Evolutionary conservation across 1,140 invertebrate species (phyloP).

Genomic region (Ceratina japonica): DNA sequence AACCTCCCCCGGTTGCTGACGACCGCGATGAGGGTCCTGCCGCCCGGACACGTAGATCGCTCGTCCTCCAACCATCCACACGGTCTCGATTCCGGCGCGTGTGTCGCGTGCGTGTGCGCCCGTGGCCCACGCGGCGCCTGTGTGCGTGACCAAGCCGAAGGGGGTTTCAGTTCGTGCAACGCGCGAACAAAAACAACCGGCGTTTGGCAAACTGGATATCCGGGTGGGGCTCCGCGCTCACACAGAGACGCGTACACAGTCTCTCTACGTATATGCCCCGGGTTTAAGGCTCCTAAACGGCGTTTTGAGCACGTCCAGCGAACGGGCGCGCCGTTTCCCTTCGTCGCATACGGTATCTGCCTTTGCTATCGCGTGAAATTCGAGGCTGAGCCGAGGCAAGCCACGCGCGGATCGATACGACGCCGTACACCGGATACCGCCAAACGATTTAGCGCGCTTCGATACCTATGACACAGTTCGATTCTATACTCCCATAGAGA

Average conservation of each 20-base stretch:
- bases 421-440: neutral
- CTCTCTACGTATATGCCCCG: neutral
- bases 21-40: constrained; percentile 63
- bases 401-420: constrained; percentile 30
- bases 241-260: too few relatives aligned
- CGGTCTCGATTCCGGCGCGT: neutral
- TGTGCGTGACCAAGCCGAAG: constrained; percentile 35
- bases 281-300: constrained; percentile 59
- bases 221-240: constrained; percentile 41
- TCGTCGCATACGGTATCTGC: constrained; percentile 25
- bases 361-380: constrained; percentile 44
- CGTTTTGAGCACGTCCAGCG: constrained; percentile 55
- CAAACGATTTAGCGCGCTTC: constrained; percentile 26
- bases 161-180: constrained; percentile 51
- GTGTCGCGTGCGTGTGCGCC: neutral
- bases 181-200: constrained; percentile 62
- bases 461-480: neutral
- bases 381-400: constrained; percentile 23
- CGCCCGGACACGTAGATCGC: constrained; percentile 58
- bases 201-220: constrained; percentile 53
- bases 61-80: constrained; percentile 35
- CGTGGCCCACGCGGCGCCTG: neutral
- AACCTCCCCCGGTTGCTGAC: constrained; percentile 54
- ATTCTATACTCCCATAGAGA: neutral
- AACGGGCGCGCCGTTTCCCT: constrained; percentile 24